Conservation (phyloP, 2,888 invertebrate species). For the Epinotia bilunana region DNA sequence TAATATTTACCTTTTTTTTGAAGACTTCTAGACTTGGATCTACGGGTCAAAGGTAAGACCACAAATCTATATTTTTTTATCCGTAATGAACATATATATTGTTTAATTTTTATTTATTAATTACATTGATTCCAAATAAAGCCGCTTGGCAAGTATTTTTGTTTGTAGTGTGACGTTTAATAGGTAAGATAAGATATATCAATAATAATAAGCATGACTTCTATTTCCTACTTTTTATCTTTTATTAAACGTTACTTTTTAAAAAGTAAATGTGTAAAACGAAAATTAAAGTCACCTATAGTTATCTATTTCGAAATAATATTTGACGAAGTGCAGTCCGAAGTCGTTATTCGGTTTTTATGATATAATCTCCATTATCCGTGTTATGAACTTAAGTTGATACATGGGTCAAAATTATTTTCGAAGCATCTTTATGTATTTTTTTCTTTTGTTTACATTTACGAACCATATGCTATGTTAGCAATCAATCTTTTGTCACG, state of each 20-base stretch:
- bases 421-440: background rate
- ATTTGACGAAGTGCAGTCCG: background rate
- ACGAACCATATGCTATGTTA: too few species aligned
- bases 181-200: slow-evolving; percentile 57
- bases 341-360: background rate
- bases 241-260: background rate
- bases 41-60: slow-evolving; percentile 13
- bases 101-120: background rate
- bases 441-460: background rate
- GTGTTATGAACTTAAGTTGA: background rate
- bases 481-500: background rate
- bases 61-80: background rate
- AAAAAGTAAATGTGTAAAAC: background rate
- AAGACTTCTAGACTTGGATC: slow-evolving; percentile 1
- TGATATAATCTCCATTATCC: background rate
- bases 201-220: slow-evolving; percentile 4
- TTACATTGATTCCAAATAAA: background rate
- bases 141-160: background rate
- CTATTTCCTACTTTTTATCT: slow-evolving; percentile 18
- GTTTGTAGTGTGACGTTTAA: slow-evolving; percentile 35
- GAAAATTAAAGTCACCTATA: background rate
- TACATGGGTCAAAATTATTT: background rate
- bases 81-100: background rate
- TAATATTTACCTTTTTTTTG: background rate
- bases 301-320: background rate